phyloP scores from a whole-genome alignment of 1,140 invertebrate genomes.

The Rhyacophila brunnea region DNA sequence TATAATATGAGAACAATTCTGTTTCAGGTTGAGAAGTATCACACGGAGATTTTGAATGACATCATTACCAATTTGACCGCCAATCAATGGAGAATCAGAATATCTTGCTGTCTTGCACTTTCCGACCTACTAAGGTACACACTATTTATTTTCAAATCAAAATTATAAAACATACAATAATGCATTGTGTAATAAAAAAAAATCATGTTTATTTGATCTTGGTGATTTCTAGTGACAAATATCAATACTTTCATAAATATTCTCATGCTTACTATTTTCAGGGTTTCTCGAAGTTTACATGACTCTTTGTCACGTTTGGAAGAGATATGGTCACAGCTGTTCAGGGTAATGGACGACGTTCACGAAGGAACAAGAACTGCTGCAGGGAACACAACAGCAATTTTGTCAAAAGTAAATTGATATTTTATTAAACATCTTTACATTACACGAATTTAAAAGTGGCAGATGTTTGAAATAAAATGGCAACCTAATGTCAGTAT shows the following conservation, averaged over 20 bases:
- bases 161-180: no score
- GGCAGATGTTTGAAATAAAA: no score
- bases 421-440: no score
- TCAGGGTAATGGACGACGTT: constrained; percentile 91
- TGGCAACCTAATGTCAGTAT: no score
- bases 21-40: constrained; percentile 78
- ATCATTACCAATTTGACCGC: constrained; percentile 78
- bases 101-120: constrained; percentile 86
- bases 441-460: neutral
- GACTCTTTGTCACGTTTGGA: constrained; percentile 56
- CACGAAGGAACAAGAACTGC: constrained; percentile 83
- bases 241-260: no score
- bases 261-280: constrained; percentile 1
- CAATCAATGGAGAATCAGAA: constrained; percentile 83
- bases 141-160: no score
- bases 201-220: no score
- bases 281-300: constrained; percentile 39
- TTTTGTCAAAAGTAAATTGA: constrained; percentile 77
- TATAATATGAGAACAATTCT: neutral
- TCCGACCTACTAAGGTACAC: constrained; percentile 71
- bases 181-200: no score
- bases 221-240: no score
- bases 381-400: constrained; percentile 73
- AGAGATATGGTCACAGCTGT: constrained; percentile 79
- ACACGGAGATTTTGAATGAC: constrained; percentile 83